A percentile compares a stretch with the other conserved stretches of the same genome.
Conservation (phyloP, 1,140 invertebrate genomes). For the Cephus cinctus region DNA sequence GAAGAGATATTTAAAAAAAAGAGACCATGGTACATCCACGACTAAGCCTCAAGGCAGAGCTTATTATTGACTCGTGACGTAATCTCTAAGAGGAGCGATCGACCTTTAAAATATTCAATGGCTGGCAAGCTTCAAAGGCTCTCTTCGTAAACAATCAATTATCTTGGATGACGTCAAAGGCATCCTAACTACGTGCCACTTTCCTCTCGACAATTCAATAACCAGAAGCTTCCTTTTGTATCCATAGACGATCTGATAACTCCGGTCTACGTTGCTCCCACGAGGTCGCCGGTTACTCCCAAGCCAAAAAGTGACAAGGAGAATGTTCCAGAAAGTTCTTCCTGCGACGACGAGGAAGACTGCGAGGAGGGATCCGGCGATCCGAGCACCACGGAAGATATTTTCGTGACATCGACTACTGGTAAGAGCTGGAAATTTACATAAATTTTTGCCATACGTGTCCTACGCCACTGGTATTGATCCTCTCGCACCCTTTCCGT, state of each 20-base stretch:
- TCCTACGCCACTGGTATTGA: neutral
- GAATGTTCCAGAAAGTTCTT: constrained; percentile 40
- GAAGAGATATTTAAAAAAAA: too few relatives aligned
- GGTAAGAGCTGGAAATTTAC: constrained; percentile 41
- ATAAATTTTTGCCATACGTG: constrained; percentile 15
- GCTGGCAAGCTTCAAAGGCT: too few relatives aligned
- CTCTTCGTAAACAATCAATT: too few relatives aligned
- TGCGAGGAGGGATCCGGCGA: constrained; percentile 71
- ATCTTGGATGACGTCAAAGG: too few relatives aligned
- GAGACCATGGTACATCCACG: too few relatives aligned
- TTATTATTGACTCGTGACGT: too few relatives aligned
- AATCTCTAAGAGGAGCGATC: too few relatives aligned
- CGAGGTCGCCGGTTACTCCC: constrained; percentile 65
- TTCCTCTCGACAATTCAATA: too few relatives aligned
- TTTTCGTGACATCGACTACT: constrained; percentile 59
- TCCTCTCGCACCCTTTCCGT: neutral
- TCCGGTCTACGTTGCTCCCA: constrained; percentile 85
- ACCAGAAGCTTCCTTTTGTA: constrained; percentile 17
- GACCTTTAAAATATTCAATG: too few relatives aligned
- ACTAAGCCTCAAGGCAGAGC: too few relatives aligned
- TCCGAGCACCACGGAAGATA: constrained; percentile 64
- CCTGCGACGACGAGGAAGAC: constrained; percentile 81
- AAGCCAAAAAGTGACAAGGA: constrained; percentile 51
- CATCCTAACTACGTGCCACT: too few relatives aligned
- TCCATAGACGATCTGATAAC: constrained; percentile 84